phyloP scores from a whole-genome alignment of 2,888 invertebrate genomes.

The Drosophila longiperda region DNA sequence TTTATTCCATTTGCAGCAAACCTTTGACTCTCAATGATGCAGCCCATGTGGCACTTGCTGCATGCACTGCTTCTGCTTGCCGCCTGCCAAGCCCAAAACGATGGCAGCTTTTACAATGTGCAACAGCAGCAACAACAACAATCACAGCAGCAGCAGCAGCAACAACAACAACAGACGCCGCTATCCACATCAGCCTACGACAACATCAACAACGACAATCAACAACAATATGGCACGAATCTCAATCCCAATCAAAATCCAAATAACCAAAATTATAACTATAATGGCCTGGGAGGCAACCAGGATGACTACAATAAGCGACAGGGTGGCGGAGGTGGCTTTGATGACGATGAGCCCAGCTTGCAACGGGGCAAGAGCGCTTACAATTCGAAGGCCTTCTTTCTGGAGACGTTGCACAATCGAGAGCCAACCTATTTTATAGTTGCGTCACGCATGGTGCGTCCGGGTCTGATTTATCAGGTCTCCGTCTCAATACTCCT shows the following conservation, averaged over 20 bases:
- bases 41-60: constrained; percentile 65
- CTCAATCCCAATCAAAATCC: constrained; percentile 39
- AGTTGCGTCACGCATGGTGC: constrained; percentile 94
- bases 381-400: constrained; percentile 77
- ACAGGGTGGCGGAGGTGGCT: constrained; percentile 21
- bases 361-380: constrained; percentile 76
- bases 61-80: constrained; percentile 60
- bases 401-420: constrained; percentile 79
- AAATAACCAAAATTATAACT: constrained; percentile 63
- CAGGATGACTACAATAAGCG: constrained; percentile 72
- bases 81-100: constrained; percentile 52
- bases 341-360: constrained; percentile 68
- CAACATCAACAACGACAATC: constrained; percentile 35
- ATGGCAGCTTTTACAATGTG: constrained; percentile 58
- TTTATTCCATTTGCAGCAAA: constrained; percentile 27
- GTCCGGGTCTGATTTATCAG: constrained; percentile 96
- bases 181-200: constrained; percentile 49
- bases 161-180: constrained; percentile 39
- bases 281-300: constrained; percentile 65
- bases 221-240: constrained; percentile 40
- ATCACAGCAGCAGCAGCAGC: constrained; percentile 37
- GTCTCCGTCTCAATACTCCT: constrained; percentile 93
- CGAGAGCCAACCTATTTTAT: constrained; percentile 91
- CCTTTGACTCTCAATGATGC: constrained; percentile 44
- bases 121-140: constrained; percentile 41